Conservation (phyloP, 2,888 invertebrate species). For the Nomada ferruginata region DNA sequence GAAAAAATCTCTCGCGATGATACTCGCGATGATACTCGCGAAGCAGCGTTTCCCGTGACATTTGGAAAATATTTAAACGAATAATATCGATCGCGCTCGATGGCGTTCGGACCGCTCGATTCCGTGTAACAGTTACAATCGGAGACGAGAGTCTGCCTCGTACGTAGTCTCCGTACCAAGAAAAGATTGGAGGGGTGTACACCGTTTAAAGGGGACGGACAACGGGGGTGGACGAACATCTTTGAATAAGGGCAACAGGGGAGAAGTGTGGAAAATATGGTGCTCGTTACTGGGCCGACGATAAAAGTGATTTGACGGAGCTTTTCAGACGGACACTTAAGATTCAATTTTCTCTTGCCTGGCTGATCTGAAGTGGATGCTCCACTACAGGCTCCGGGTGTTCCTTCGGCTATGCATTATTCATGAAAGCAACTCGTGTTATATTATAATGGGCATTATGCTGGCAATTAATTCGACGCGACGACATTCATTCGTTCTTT, state of each 20-base stretch:
- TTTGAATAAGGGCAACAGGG: not conserved
- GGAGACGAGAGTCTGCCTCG: not conserved
- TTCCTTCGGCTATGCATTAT: slow-evolving; percentile 82
- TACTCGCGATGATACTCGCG: not conserved
- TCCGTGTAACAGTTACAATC: not conserved
- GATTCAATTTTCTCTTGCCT: slow-evolving; percentile 83
- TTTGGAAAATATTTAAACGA: not conserved
- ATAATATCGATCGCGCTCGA: not conserved
- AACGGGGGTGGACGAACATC: not conserved
- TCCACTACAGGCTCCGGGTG: slow-evolving; percentile 80
- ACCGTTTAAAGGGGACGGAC: not conserved
- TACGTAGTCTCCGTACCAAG: not conserved
- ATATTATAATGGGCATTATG: slow-evolving; percentile 67
- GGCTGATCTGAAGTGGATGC: slow-evolving; percentile 83
- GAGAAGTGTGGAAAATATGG: slow-evolving; percentile 57
- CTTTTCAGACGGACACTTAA: slow-evolving; percentile 80
- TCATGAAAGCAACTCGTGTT: slow-evolving; percentile 82
- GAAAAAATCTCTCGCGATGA: not conserved
- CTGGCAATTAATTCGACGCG: slow-evolving; percentile 58
- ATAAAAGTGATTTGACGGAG: slow-evolving; percentile 76
- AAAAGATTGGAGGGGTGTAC: not conserved
- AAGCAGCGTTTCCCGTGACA: not conserved
- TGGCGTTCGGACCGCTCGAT: slow-evolving; percentile 23
- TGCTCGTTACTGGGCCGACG: slow-evolving; percentile 73
- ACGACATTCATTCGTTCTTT: slow-evolving; percentile 30